Conservation (phyloP, 2,797 vertebrate genomes). For the Falco biarmicus region DNA sequence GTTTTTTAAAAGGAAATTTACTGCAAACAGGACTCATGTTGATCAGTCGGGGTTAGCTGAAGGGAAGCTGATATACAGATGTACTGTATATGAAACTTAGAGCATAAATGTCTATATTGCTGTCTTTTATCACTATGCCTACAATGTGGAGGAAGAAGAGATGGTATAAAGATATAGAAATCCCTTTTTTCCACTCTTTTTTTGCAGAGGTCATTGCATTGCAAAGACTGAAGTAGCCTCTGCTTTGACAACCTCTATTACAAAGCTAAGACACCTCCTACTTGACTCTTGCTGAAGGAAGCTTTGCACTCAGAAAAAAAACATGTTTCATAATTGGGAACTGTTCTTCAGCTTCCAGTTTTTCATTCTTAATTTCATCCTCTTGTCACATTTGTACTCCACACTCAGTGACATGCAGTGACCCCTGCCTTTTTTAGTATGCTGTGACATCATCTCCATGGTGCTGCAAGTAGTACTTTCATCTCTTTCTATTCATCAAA, state of each 20-base stretch:
- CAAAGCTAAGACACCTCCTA: background rate
- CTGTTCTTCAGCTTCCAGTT: background rate
- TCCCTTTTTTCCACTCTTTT: background rate
- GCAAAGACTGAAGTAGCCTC: background rate
- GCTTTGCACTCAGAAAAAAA: background rate
- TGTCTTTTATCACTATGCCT: background rate
- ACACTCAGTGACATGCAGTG: background rate
- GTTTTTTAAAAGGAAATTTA: background rate
- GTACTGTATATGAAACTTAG: background rate
- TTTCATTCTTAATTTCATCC: background rate
- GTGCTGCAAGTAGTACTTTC: background rate
- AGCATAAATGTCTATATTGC: background rate
- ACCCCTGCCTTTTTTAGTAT: background rate
- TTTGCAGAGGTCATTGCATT: background rate
- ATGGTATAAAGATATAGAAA: background rate
- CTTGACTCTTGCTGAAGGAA: background rate
- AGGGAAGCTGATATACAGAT: rapidly evolving
- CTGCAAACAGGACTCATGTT: background rate
- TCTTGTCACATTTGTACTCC: background rate
- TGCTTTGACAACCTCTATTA: background rate
- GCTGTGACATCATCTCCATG: background rate
- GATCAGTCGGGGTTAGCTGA: background rate
- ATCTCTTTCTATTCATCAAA: background rate
- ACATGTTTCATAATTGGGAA: background rate
- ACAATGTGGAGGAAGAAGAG: background rate